Conservation (phyloP, 2,113 vertebrate genomes). For the Heterochromis multidens region DNA sequence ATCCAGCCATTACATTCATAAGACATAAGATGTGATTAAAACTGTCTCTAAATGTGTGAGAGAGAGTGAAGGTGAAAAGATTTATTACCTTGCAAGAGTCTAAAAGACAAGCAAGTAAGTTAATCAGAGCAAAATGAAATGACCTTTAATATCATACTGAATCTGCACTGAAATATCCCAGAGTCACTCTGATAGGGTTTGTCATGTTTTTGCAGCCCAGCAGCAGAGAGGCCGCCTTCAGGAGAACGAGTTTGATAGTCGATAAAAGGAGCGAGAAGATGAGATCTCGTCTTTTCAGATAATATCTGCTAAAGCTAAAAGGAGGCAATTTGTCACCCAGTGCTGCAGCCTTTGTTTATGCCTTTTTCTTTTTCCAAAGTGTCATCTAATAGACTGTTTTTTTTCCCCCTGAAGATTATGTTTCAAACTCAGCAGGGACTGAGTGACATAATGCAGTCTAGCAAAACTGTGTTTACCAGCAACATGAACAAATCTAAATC, state of each 20-base stretch:
- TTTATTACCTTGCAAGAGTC: background rate
- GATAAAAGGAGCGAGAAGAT: conserved; percentile 36
- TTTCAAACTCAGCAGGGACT: background rate
- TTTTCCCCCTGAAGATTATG: background rate
- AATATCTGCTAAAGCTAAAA: conserved; percentile 20
- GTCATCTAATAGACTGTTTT: background rate
- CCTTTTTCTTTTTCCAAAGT: background rate
- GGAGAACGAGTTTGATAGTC: conserved; percentile 28
- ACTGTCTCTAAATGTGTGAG: background rate
- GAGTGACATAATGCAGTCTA: background rate
- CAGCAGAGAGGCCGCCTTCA: background rate
- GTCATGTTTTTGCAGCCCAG: conserved; percentile 23
- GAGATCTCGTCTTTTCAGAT: conserved; percentile 29
- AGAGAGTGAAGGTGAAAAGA: conserved; percentile 1
- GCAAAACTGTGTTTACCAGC: background rate
- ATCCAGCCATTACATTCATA: background rate
- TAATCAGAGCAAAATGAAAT: conserved; percentile 48
- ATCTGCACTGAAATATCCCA: background rate
- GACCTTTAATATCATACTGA: conserved; percentile 54
- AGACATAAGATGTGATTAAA: conserved; percentile 14
- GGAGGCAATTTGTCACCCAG: conserved; percentile 18
- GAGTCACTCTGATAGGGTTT: conserved; percentile 38
- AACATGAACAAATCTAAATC: background rate
- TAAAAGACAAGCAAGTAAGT: conserved; percentile 12
- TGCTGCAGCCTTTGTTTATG: conserved; percentile 6